A percentile compares a stretch with the other conserved stretches of the same genome.
These are phyloP conservation scores for Melanchra persicariae DNA, from an alignment of 2,888 invertebrate genomes.

Conservation along the genomic window DNA sequence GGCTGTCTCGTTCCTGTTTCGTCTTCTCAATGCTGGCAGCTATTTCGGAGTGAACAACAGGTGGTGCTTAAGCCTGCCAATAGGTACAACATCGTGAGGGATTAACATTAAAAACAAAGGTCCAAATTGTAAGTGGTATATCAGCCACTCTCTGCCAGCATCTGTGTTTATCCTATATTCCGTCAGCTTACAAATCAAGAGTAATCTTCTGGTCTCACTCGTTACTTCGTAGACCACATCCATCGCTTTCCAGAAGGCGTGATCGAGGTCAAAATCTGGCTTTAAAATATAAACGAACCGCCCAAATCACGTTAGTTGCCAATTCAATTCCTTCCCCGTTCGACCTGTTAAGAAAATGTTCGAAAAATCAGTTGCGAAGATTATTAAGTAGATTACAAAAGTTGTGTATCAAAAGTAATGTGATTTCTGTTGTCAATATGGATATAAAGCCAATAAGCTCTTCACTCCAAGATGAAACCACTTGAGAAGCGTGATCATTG, in stretches of 20 bases:
- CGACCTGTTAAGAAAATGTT: not conserved
- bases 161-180: not conserved
- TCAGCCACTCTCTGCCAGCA: not conserved
- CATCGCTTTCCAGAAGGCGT: not conserved
- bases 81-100: too few species aligned
- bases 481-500: slow-evolving; percentile 25
- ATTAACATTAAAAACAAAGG: too few species aligned
- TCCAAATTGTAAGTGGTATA: not conserved
- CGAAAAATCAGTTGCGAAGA: not conserved
- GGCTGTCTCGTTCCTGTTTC: too few species aligned
- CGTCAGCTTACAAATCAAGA: not conserved
- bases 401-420: slow-evolving; percentile 14
- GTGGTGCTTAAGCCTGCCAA: too few species aligned
- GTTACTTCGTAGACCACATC: not conserved
- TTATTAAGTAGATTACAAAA: not conserved
- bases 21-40: too few species aligned
- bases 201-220: not conserved
- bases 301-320: not conserved
- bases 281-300: not conserved
- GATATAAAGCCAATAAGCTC: slow-evolving; percentile 25
- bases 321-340: not conserved
- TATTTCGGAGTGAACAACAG: too few species aligned
- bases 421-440: slow-evolving; percentile 34
- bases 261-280: not conserved
- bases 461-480: slow-evolving; percentile 26